Base-by-base conservation (phyloP, 2,888 invertebrate species). In the Apamea crenata region DNA sequence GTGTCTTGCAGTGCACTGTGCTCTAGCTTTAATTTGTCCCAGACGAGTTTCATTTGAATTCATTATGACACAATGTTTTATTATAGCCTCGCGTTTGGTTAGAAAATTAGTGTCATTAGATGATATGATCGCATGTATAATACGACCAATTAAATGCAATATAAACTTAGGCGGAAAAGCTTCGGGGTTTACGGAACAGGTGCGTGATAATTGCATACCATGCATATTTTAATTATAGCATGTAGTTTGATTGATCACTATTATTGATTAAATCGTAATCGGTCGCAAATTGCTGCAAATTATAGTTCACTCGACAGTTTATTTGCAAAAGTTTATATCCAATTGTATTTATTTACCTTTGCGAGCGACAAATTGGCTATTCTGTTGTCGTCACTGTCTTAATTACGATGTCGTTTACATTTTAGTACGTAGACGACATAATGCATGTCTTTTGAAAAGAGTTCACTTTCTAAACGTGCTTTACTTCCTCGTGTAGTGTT, bases 81-180 rank as follows among this genome's bases (percentile, higher is more conserved):
- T 77, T 77, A 67, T 21, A 75, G 68, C 18, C 44, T 83, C 87
- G 84, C 81, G 84, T 85, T 83, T 84, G 83, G 85, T 86, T 77
- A 79, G 72, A 71, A 79, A 89, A 84, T 86, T 82, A 85, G 80
- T 76, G 82, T 79, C 85, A 88, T 87, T 82, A 84, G 77, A 85
- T 90, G 88, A 91, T 90, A 87, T 83, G 87, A 87, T 89, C 87
- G 74, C 65, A 61, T 71, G 77, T 85, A 75, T 74, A 78, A 84
- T 86, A 85, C 80, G 82, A 83, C 79, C 82, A 87, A 87, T 87
- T 78, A 81, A 89, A 78, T 84, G 71, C 85, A 84, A 87, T 87
- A 84, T 79, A 82, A 78, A 83, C 91, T 93, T 90, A 93, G 92
- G 91, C 93, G 93, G 92, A 93, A 93, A 92, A 92, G 89, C 85